Conservation (phyloP, 2,888 invertebrate species). For the Stenodera caucasica region DNA sequence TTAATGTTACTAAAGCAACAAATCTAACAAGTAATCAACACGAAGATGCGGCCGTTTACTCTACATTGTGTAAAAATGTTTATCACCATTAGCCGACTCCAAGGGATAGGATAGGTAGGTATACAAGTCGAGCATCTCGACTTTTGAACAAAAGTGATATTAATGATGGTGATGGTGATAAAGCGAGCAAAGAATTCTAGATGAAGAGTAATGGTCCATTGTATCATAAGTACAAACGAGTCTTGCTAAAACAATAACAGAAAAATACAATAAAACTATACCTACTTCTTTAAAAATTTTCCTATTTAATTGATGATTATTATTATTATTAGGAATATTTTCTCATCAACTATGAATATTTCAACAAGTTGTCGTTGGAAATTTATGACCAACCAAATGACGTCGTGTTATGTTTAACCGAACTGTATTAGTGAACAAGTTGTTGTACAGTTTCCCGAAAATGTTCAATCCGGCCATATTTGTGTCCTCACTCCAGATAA, state of each 20-base stretch:
- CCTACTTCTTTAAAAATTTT: too few relatives aligned
- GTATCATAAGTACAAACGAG: constrained; percentile 2
- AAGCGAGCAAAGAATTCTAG: constrained; percentile 47
- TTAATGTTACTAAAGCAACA: background rate
- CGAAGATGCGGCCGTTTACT: constrained; percentile 31
- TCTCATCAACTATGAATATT: background rate
- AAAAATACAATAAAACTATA: too few relatives aligned
- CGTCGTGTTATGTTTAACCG: constrained; percentile 38
- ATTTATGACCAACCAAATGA: constrained; percentile 27
- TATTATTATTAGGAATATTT: too few relatives aligned
- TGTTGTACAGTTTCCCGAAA: constrained; percentile 41
- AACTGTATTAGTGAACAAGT: constrained; percentile 43
- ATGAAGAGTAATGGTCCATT: constrained; percentile 53
- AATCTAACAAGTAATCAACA: constrained; percentile 2
- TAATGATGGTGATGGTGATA: constrained; percentile 55
- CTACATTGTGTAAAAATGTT: constrained; percentile 55
- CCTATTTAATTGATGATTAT: too few relatives aligned
- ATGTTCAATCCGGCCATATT: constrained; percentile 49
- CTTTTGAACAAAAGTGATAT: constrained; percentile 58
- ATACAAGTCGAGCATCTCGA: constrained; percentile 55
- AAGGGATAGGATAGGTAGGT: too few relatives aligned
- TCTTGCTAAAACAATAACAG: background rate
- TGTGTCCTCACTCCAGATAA: constrained; percentile 52
- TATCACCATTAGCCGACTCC: constrained; percentile 56
- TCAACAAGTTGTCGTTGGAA: constrained; percentile 8